Conservation (phyloP, 2,113 vertebrate genomes). For the Myotis lucifugus region DNA sequence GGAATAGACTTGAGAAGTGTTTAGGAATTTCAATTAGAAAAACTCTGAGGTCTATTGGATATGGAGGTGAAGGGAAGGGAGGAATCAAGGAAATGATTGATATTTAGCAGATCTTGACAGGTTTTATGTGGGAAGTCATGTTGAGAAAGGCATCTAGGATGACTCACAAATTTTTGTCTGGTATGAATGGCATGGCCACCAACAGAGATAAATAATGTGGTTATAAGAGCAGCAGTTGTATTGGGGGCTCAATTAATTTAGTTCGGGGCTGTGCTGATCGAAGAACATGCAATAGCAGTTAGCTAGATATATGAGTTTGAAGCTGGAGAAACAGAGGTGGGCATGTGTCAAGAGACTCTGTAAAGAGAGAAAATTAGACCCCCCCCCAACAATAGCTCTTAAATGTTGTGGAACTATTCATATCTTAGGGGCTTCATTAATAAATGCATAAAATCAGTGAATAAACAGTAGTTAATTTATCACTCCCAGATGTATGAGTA, state of each 20-base stretch:
- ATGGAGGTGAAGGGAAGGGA: background rate
- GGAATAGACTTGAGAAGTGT: background rate
- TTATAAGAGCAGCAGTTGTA: background rate
- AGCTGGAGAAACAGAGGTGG: background rate
- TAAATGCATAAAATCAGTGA: background rate
- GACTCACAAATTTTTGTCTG: background rate
- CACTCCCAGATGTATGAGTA: background rate
- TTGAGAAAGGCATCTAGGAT: background rate
- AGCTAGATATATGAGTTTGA: background rate
- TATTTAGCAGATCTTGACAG: background rate
- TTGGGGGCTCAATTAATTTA: background rate
- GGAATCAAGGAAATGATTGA: background rate
- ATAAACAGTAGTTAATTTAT: background rate
- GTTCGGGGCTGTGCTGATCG: background rate
- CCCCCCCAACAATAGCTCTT: background rate
- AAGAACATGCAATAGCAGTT: background rate
- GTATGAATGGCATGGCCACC: background rate
- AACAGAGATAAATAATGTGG: background rate
- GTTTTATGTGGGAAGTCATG: background rate
- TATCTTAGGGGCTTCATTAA: background rate
- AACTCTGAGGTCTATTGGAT: background rate
- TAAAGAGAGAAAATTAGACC: background rate
- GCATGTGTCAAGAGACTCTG: background rate
- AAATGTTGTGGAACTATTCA: background rate
- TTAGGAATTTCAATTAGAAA: background rate